Conservation (phyloP, 2,113 vertebrate genomes). For the Azemiops feae region DNA sequence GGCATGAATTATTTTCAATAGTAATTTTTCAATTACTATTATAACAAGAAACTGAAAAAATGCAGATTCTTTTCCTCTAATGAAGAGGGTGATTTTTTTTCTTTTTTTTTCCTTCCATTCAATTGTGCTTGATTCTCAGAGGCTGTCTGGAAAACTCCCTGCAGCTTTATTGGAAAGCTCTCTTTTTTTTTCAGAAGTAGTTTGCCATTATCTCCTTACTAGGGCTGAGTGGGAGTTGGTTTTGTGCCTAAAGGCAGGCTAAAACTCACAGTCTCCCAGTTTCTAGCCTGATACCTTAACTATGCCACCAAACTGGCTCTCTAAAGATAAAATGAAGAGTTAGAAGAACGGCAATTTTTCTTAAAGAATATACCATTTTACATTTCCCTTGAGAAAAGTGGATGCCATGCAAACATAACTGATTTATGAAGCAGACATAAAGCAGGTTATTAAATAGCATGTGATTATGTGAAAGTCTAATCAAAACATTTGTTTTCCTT, state of each 20-base stretch:
- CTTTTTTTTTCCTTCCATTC: not conserved
- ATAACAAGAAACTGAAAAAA: not conserved
- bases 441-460: not conserved
- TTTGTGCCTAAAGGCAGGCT: not conserved
- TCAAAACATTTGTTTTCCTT: constrained; percentile 2
- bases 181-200: not conserved
- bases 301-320: not conserved
- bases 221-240: not conserved
- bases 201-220: not conserved
- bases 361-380: not conserved
- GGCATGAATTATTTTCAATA: not conserved
- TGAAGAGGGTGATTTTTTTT: not conserved
- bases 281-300: not conserved
- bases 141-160: not conserved
- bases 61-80: not conserved
- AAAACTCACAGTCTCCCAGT: not conserved
- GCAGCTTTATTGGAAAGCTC: not conserved
- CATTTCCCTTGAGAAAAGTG: not conserved
- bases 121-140: not conserved
- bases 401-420: not conserved
- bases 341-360: not conserved
- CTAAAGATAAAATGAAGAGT: not conserved
- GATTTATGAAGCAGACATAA: not conserved
- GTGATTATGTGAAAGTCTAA: not conserved
- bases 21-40: not conserved